These are phyloP conservation scores for Epizoanthus ramosus DNA, from an alignment of 92 coral and sea anemone species.

Conservation along the genomic window DNA sequence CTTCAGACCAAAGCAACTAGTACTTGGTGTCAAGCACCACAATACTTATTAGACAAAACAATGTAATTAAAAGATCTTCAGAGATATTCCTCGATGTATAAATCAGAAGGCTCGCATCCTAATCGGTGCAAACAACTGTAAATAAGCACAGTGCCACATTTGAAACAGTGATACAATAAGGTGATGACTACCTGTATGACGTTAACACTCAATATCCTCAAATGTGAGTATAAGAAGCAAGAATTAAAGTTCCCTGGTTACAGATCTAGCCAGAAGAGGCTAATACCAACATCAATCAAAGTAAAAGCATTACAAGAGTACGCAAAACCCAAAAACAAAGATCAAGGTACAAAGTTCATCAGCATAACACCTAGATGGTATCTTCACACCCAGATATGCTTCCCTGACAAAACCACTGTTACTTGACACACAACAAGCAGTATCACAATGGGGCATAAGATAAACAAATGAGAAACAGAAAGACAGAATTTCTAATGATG, in stretches of 20 bases:
- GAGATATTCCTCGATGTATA: constrained; percentile 47
- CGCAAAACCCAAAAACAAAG: too few species aligned
- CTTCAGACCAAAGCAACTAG: constrained; percentile 41
- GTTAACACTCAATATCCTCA: constrained; percentile 64
- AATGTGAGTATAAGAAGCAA: constrained; percentile 58
- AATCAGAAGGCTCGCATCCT: constrained; percentile 60
- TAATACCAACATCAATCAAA: too few species aligned
- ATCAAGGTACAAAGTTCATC: constrained; percentile 63
- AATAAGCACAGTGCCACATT: constrained; percentile 51
- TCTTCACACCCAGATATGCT: constrained; percentile 64
- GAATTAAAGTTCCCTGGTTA: constrained; percentile 62
- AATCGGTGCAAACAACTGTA: constrained; percentile 46
- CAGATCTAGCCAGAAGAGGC: constrained; percentile 22
- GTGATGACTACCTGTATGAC: constrained; percentile 62
- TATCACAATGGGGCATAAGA: constrained; percentile 54
- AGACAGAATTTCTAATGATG: constrained; percentile 49
- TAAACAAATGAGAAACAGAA: constrained; percentile 41
- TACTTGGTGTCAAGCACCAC: not conserved
- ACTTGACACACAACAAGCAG: constrained; percentile 55
- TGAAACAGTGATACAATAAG: constrained; percentile 55
- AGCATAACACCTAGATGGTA: constrained; percentile 65
- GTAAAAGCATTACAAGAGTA: constrained; percentile 55
- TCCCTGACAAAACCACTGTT: constrained; percentile 53
- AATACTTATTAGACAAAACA: not conserved
- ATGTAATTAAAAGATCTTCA: constrained; percentile 2